Evolutionary conservation across 2,797 vertebrate genomes (phyloP).

Genomic region (Delichon dasypus): DNA sequence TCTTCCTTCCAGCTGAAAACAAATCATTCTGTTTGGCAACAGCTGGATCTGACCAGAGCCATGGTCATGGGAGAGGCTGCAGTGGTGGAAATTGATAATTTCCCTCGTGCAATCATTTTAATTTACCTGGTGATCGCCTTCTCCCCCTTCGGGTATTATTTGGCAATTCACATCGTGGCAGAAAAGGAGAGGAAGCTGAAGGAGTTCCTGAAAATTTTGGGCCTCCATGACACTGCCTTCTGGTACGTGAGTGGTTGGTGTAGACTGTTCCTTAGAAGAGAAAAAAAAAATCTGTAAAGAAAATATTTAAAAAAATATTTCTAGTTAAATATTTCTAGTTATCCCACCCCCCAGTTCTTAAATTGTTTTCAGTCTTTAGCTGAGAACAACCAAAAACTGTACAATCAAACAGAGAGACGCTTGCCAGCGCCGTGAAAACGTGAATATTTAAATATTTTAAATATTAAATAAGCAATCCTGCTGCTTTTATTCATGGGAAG

Average conservation of each 20-base stretch:
- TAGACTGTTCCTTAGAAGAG: not conserved
- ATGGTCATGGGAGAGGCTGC: slow-evolving; percentile 91
- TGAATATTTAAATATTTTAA: not conserved
- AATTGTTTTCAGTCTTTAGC: not conserved
- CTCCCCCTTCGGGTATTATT: slow-evolving; percentile 93
- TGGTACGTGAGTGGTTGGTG: slow-evolving; percentile 78
- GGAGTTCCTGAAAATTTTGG: slow-evolving; percentile 95
- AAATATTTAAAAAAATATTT: not conserved
- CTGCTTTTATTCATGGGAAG: not conserved
- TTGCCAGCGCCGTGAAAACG: not conserved
- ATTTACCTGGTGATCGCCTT: slow-evolving; percentile 96
- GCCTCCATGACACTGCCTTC: slow-evolving; percentile 93
- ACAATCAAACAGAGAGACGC: not conserved
- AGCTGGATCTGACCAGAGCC: slow-evolving; percentile 81
- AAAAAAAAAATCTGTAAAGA: not conserved
- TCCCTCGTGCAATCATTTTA: slow-evolving; percentile 91
- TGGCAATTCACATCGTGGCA: slow-evolving; percentile 93
- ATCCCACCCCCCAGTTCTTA: not conserved
- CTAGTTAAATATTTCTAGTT: not conserved
- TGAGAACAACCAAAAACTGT: not conserved
- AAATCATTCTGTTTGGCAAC: slow-evolving; percentile 84
- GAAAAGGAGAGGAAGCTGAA: slow-evolving; percentile 95
- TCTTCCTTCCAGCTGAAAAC: slow-evolving; percentile 84
- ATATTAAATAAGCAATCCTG: not conserved
- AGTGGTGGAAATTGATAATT: slow-evolving; percentile 90